Percentiles rank a stretch among this genome's conserved stretches.
Conservation (phyloP, 2,113 vertebrate genomes). For the Perognathus longimembris region DNA sequence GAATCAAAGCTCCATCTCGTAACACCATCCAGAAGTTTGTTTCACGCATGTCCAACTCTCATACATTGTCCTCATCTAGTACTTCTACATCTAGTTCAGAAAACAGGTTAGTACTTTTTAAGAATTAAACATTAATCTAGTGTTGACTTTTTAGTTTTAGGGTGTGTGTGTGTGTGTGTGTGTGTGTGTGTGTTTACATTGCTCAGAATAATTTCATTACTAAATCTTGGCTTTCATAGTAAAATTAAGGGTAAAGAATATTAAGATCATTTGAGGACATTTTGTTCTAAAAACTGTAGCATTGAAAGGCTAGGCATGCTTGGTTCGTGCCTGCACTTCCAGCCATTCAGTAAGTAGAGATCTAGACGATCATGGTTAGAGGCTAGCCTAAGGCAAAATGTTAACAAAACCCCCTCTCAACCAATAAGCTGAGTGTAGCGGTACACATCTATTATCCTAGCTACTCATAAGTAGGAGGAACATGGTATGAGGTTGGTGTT, state of each 20-base stretch:
- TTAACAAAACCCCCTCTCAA: no score
- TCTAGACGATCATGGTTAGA: no score
- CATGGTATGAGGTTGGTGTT: no score
- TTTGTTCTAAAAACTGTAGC: slow-evolving; percentile 1
- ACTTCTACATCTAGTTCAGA: slow-evolving; percentile 93
- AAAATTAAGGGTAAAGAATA: slow-evolving; percentile 25
- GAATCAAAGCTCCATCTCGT: slow-evolving; percentile 96
- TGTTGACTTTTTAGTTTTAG: slow-evolving; percentile 51
- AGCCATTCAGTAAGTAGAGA: no score
- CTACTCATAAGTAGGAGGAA: no score
- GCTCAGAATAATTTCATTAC: slow-evolving; percentile 72
- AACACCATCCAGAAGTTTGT: slow-evolving; percentile 97
- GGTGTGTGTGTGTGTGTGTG: background rate
- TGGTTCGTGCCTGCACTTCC: no score
- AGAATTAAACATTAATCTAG: slow-evolving; percentile 74
- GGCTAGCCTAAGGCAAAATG: no score
- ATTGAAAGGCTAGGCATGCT: background rate
- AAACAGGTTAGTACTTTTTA: slow-evolving; percentile 90
- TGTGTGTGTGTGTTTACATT: slow-evolving; percentile 60
- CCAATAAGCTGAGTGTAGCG: no score
- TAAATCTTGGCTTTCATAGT: slow-evolving; percentile 52
- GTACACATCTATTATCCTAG: no score
- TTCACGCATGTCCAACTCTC: slow-evolving; percentile 95
- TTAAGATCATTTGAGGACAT: background rate
- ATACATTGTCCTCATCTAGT: slow-evolving; percentile 92